phyloP scores from a whole-genome alignment of 2,888 invertebrate species.

The Beris morrisii region DNA sequence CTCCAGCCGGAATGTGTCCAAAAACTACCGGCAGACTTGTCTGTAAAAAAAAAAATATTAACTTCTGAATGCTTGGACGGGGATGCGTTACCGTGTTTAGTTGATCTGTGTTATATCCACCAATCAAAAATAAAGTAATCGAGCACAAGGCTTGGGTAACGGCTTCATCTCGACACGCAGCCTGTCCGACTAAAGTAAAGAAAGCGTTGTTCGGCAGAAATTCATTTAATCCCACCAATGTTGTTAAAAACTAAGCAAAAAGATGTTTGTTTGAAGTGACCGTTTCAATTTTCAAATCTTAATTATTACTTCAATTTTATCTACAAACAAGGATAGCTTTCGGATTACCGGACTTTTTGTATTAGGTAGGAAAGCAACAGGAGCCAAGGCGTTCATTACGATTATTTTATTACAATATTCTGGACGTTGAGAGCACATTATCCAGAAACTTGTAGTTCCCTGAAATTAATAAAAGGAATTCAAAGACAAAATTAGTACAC shows the following conservation, averaged over 20 bases:
- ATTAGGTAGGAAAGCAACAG: conserved; percentile 48
- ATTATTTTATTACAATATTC: conserved; percentile 53
- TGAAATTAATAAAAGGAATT: conserved; percentile 3
- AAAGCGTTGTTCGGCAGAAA: conserved; percentile 61
- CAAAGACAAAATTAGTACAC: not conserved
- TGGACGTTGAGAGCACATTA: conserved; percentile 49
- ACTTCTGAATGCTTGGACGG: too few relatives aligned
- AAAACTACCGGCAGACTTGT: conserved; percentile 63
- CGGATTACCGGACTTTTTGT: conserved; percentile 33
- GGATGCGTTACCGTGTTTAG: conserved; percentile 52
- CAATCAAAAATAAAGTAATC: conserved; percentile 57
- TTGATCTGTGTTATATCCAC: conserved; percentile 55
- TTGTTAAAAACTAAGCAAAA: not conserved
- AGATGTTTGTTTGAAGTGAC: not conserved
- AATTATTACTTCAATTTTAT: conserved; percentile 25
- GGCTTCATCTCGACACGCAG: conserved; percentile 49
- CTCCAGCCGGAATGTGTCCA: conserved; percentile 64
- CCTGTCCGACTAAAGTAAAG: conserved; percentile 26
- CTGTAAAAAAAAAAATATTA: conserved; percentile 49
- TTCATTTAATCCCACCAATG: conserved; percentile 52
- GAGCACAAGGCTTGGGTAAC: conserved; percentile 42
- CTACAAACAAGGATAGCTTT: not conserved
- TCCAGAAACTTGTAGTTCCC: conserved; percentile 55
- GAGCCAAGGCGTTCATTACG: conserved; percentile 50
- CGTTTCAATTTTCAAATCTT: not conserved